These are phyloP conservation scores for Theretra japonica DNA, from an alignment of 2,888 invertebrate genomes.

Conservation along the genomic window DNA sequence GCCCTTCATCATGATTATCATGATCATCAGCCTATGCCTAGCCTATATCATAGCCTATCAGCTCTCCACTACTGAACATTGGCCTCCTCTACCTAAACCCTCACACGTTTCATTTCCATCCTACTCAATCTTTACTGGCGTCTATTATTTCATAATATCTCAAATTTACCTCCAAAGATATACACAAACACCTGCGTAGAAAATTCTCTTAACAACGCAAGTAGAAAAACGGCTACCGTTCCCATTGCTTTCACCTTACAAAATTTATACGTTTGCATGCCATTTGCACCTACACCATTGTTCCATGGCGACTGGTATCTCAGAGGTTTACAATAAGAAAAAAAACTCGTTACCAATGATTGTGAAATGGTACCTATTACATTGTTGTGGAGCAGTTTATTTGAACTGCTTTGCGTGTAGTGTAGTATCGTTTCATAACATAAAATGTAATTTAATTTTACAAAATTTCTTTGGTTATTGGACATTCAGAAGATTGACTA, in stretches of 20 bases:
- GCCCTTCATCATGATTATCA: too few relatives aligned
- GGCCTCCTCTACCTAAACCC: too few relatives aligned
- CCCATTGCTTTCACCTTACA: slow-evolving; percentile 73
- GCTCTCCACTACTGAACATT: too few relatives aligned
- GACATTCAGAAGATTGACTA: too few relatives aligned
- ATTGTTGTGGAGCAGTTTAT: neutral
- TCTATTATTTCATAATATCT: too few relatives aligned
- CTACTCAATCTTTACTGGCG: neutral
- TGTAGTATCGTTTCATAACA: too few relatives aligned
- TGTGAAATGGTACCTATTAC: slow-evolving; percentile 8
- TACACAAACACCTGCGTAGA: slow-evolving; percentile 4
- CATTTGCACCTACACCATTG: slow-evolving; percentile 68
- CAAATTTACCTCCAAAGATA: neutral
- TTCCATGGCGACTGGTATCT: slow-evolving; percentile 48
- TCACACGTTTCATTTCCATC: too few relatives aligned
- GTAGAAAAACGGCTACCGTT: slow-evolving; percentile 67
- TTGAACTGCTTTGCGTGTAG: too few relatives aligned
- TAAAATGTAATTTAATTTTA: too few relatives aligned
- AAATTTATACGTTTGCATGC: slow-evolving; percentile 54
- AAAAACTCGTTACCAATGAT: slow-evolving; percentile 18
- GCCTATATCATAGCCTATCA: too few relatives aligned
- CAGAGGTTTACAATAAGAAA: slow-evolving; percentile 34
- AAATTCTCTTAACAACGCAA: slow-evolving; percentile 34
- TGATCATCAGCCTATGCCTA: too few relatives aligned
- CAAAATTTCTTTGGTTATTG: too few relatives aligned